Base-by-base conservation (phyloP, 1,140 invertebrate species). In the Bombus affinis region DNA sequence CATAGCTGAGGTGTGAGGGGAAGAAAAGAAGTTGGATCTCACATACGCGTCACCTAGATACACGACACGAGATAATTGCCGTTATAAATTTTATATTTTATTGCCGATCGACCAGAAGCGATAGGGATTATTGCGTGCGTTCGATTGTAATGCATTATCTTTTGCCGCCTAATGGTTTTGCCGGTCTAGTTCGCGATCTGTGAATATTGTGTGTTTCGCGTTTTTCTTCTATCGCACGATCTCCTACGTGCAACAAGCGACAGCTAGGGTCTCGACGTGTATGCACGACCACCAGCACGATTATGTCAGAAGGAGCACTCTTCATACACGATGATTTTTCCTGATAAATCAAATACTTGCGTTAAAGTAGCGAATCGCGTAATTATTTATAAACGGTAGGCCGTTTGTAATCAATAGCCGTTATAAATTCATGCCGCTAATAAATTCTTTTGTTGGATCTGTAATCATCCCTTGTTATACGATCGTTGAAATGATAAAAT, bases 1-100 rank as follows among this genome's bases (percentile, higher is more conserved):
- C 79, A 82, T 84, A 79, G 37, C 10, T 76, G 78, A 44, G 83
- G 89, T 85, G 37, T 83, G 44, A 65, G 74, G 71, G 90, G 74
- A 42, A 62, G 65, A 44, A 76, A 85, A 57, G 72, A 86, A 86
- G 83, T 83, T 65, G 73, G 85, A 87, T 88, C 78, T 75, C 75
- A 71, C 47, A 59, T 68, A 76, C 81, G 77, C 86, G 87, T 89
- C 81, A 81, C 71, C 73, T 83, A 92, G 92, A 93, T 93, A 92
- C 91, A 92, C 89, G 91, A 84, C 90, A 93, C 78, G 86, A 89
- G 92, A 93, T 93, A 93, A 93, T 92, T 92, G 91, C 66, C 59
- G 71, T 77, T 91, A 91, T 93, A 88, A 92, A 93, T 92, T 92
- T 91, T 91, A 89, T 88, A 91, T 88, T 91, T 93, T 90, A 91